Conservation (phyloP, 2,888 invertebrate genomes). For the Anoplius nigerrimus region DNA sequence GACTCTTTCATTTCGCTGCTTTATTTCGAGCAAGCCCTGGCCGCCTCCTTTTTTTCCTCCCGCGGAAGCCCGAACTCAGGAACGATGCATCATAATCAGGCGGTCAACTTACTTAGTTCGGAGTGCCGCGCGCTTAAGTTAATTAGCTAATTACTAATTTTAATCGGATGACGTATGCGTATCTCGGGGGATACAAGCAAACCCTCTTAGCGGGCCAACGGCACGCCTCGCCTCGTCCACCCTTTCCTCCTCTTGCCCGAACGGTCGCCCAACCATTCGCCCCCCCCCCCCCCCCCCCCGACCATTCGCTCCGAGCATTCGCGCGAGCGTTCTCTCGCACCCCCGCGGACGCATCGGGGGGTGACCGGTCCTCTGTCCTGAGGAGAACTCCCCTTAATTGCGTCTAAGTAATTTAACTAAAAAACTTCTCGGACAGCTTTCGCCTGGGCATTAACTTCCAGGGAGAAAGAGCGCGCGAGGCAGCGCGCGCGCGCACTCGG, state of each 20-base stretch:
- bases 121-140: conserved; percentile 70
- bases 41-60: conserved; percentile 24
- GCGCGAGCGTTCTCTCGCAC: conserved; percentile 8
- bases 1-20: conserved; percentile 14
- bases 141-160: conserved; percentile 76
- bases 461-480: neutral
- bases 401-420: conserved; percentile 74
- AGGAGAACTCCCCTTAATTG: conserved; percentile 66
- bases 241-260: conserved; percentile 33
- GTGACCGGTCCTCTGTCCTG: conserved; percentile 50
- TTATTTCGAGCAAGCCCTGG: conserved; percentile 10
- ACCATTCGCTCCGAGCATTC: conserved; percentile 29
- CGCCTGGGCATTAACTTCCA: conserved; percentile 18
- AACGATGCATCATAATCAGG: conserved; percentile 74
- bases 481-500: neutral
- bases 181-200: conserved; percentile 75
- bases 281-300: conserved; percentile 15
- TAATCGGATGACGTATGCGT: conserved; percentile 76
- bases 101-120: conserved; percentile 72
- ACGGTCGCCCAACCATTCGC: conserved; percentile 1
- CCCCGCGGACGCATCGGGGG: conserved; percentile 12
- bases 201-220: conserved; percentile 72
- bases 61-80: conserved; percentile 50
- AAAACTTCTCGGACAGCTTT: conserved; percentile 64
- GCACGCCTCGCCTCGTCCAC: conserved; percentile 43